Percentiles rank a stretch among this genome's conserved stretches.
Conservation (phyloP, 2,888 invertebrate genomes). For the Chrysolina oricalcia region DNA sequence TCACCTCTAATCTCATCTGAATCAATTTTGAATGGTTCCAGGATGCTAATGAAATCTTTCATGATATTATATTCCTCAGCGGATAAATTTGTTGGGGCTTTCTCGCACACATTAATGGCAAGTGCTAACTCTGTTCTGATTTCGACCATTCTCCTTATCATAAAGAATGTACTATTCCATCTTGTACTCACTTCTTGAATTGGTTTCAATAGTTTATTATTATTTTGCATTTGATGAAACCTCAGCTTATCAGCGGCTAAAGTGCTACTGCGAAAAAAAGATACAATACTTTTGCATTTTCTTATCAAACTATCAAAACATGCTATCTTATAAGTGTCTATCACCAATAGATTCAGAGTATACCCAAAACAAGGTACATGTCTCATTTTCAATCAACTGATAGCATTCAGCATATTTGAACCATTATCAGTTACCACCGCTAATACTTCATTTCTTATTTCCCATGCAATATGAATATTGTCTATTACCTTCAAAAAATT, state of each 20-base stretch:
- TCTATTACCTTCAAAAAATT: neutral
- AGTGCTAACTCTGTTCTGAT: constrained; percentile 2
- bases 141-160: constrained; percentile 19
- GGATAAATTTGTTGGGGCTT: constrained; percentile 17
- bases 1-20: constrained; percentile 23
- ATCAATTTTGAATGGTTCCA: constrained; percentile 19
- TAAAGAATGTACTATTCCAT: constrained; percentile 23
- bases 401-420: neutral
- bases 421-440: constrained; percentile 6
- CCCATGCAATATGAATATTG: constrained; percentile 3
- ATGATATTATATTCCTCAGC: constrained; percentile 21
- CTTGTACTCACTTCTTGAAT: constrained; percentile 22
- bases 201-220: neutral
- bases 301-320: constrained; percentile 16
- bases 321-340: constrained; percentile 1
- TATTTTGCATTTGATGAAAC: neutral
- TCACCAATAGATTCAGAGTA: constrained; percentile 23
- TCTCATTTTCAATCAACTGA: neutral
- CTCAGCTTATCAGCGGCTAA: constrained; percentile 12
- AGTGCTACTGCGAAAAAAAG: constrained; percentile 24
- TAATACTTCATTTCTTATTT: neutral
- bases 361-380: constrained; percentile 27
- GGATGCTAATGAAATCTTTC: constrained; percentile 17
- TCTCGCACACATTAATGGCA: constrained; percentile 1
- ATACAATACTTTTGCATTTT: constrained; percentile 23